Conservation (phyloP, 2,113 vertebrate genomes). For the Alces alces region DNA sequence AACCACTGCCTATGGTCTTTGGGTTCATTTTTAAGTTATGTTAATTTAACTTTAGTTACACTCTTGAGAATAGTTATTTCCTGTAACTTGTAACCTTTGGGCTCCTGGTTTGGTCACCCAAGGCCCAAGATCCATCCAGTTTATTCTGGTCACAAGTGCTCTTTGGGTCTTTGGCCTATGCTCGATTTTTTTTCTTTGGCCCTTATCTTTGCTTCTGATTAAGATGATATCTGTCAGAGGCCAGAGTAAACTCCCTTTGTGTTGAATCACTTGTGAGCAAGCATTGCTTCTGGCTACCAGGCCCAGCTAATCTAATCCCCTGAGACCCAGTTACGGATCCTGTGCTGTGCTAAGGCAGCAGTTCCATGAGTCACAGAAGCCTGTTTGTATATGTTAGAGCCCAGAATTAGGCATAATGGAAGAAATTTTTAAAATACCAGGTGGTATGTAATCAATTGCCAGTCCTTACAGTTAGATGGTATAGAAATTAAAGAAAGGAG, state of each 20-base stretch:
- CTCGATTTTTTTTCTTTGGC: not conserved
- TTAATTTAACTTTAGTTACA: not conserved
- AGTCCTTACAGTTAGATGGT: constrained; percentile 9
- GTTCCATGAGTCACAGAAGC: not conserved
- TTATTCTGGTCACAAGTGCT: constrained; percentile 13
- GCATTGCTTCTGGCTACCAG: not conserved
- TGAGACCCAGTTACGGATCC: not conserved
- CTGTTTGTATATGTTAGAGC: not conserved
- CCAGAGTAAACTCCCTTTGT: not conserved
- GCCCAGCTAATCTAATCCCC: not conserved
- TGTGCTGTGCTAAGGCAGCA: not conserved
- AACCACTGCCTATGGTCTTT: not conserved
- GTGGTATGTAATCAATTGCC: not conserved
- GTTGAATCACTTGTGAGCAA: not conserved
- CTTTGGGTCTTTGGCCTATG: not conserved
- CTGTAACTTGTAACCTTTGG: not conserved
- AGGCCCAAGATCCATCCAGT: not conserved
- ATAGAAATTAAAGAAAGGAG: not conserved
- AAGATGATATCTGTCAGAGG: not conserved
- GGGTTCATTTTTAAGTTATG: not conserved
- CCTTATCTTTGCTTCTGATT: constrained; percentile 3
- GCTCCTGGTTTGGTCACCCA: not conserved
- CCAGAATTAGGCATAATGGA: not conserved
- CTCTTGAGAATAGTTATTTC: not conserved
- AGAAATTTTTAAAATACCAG: not conserved